Conservation (phyloP, 2,888 invertebrate species). For the Apamea sordens region DNA sequence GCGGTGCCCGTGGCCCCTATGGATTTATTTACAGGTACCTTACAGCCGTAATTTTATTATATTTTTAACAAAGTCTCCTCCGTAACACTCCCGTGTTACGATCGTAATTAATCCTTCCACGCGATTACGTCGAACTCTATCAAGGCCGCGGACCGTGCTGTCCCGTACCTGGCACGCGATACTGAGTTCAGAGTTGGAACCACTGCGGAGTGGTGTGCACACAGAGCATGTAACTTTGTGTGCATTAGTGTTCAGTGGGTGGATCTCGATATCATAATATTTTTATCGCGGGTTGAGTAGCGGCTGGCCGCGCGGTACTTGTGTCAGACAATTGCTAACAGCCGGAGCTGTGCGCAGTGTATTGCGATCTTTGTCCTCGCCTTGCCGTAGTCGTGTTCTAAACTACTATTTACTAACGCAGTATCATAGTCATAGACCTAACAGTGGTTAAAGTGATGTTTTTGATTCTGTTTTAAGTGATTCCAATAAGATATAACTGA, state of each 20-base stretch:
- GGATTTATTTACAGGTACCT: constrained; percentile 67
- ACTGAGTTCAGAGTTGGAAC: constrained; percentile 70
- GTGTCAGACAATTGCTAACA: constrained; percentile 53
- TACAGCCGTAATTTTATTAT: constrained; percentile 24
- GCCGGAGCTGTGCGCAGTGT: constrained; percentile 51
- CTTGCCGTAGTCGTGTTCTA: constrained; percentile 39
- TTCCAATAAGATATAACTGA: constrained; percentile 19
- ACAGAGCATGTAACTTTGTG: constrained; percentile 1
- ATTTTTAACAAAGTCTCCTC: constrained; percentile 1
- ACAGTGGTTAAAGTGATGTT: constrained; percentile 45
- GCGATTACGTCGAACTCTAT: constrained; percentile 80
- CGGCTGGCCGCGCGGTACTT: constrained; percentile 63
- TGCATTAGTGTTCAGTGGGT: constrained; percentile 80
- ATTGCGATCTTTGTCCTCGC: constrained; percentile 68
- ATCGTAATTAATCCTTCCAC: constrained; percentile 68
- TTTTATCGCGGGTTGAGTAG: constrained; percentile 72
- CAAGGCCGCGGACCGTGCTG: constrained; percentile 88
- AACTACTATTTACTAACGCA: constrained; percentile 30
- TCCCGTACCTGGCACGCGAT: constrained; percentile 83
- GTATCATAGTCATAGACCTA: constrained; percentile 39
- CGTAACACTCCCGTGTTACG: constrained; percentile 22
- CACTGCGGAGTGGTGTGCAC: constrained; percentile 70
- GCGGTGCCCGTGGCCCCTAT: constrained; percentile 52
- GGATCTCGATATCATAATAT: constrained; percentile 81
- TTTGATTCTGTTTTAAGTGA: constrained; percentile 39